Evolutionary conservation across 2,888 invertebrate species (phyloP), one percentile per base, ranked within the genome.

Genomic region (Crepidodera aurea): DNA sequence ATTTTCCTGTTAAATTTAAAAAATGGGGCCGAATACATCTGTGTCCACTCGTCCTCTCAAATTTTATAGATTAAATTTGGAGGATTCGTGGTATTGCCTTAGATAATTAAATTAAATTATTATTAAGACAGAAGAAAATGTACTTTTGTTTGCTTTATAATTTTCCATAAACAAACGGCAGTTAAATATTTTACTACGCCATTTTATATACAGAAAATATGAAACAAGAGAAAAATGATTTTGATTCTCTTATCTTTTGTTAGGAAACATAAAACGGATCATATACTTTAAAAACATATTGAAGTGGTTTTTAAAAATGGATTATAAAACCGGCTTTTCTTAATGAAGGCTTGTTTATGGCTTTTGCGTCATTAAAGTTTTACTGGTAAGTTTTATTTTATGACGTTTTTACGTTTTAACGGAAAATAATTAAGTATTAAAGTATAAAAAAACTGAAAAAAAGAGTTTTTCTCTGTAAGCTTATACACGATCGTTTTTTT

Each of bases 201-300:
- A 42, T 42, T 42, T 42, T 42, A 42, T 16, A 18, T 18, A n/a
- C 42, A 8, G 16, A 42, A 42, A 42, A 42, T 42, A 42, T 12
- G 16, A 42, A 42, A 15, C 16, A 42, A 42, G n/a, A n/a, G n/a
- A 42, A 18, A 13, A 42, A 16, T 7, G 16, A 18, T 42, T 42
- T 42, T 16, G 42, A 42, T 42, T 42, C 42, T 42, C 12, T 3
- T 16, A 42, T 42, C 42, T 42, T 42, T 42, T 42, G 42, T 42
- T 42, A 12, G 42, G 3, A 7, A 18, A n/a, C 42, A 42, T 42
- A 42, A 42, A 42, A 6, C 42, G 16, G 18, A 13, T 42, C 42
- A 16, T 42, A 42, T 42, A 42, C 42, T 42, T 42, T 18, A 42
- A 42, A 39, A 42, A 42, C 16, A 19, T 42, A 42, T 42, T 42